phyloP scores from a whole-genome alignment of 2,888 invertebrate genomes.

The Drosophila quinaria region DNA sequence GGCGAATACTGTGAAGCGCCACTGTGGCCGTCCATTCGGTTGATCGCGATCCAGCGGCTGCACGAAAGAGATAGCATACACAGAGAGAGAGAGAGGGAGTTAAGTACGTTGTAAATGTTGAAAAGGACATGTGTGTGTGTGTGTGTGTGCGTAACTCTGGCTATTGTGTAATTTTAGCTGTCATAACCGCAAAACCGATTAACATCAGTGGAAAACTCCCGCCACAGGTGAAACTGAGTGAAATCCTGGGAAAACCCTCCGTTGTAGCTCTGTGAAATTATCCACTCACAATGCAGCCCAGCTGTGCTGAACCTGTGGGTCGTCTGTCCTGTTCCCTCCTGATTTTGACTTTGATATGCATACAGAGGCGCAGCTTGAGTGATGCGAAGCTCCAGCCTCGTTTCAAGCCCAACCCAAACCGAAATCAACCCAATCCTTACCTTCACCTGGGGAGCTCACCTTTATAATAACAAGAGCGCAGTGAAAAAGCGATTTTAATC shows the following conservation, averaged over 20 bases:
- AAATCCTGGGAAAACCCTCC: conserved; percentile 29
- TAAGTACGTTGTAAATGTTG: conserved; percentile 20
- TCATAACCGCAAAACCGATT: conserved; percentile 79
- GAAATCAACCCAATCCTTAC: conserved; percentile 29
- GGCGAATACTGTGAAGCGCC: conserved; percentile 98
- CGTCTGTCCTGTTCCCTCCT: conserved; percentile 37
- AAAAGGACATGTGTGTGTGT: conserved; percentile 39
- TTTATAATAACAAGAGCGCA: conserved; percentile 65
- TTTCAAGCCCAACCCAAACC: conserved; percentile 1
- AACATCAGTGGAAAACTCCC: conserved; percentile 58
- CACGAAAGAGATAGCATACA: not conserved
- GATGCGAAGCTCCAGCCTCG: conserved; percentile 47
- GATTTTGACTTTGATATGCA: conserved; percentile 80
- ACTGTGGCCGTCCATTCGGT: conserved; percentile 97
- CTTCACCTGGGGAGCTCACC: conserved; percentile 36
- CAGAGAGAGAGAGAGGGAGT: not conserved
- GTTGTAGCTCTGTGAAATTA: conserved; percentile 58
- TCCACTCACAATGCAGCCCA: conserved; percentile 53
- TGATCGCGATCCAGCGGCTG: conserved; percentile 98
- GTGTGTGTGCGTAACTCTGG: conserved; percentile 35
- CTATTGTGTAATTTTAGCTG: conserved; percentile 72
- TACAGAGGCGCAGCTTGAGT: conserved; percentile 59
- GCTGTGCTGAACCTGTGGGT: conserved; percentile 42
- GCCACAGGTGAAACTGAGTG: conserved; percentile 45
- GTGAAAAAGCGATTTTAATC: conserved; percentile 70